These are phyloP conservation scores for Lutjanus campechanus DNA, from an alignment of 2,797 vertebrate genomes.

Conservation along the genomic window DNA sequence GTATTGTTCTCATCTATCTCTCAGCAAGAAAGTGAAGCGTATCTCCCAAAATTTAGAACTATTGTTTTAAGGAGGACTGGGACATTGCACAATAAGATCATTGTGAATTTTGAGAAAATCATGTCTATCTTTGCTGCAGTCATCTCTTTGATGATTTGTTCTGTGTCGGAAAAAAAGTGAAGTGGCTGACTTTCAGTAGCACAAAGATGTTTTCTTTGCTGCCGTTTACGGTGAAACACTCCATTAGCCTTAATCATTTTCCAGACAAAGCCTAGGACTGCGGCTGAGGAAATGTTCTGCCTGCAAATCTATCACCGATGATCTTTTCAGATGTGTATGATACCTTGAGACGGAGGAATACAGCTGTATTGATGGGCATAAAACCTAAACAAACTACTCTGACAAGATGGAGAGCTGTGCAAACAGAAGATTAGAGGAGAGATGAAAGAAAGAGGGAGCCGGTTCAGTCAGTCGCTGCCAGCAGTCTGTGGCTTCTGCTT, in stretches of 20 bases:
- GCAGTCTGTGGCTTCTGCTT: slow-evolving; percentile 51
- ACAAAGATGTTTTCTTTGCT: slow-evolving; percentile 49
- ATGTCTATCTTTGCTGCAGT: background rate
- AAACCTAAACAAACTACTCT: slow-evolving; percentile 85
- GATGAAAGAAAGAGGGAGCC: slow-evolving; percentile 84
- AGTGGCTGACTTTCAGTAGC: slow-evolving; percentile 29
- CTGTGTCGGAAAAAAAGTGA: slow-evolving; percentile 47
- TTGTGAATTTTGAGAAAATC: background rate
- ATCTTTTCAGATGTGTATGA: slow-evolving; percentile 75
- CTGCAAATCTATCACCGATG: slow-evolving; percentile 79
- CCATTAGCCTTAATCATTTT: slow-evolving; percentile 72
- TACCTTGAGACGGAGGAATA: slow-evolving; percentile 66
- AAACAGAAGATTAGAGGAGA: slow-evolving; percentile 86
- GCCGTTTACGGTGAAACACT: slow-evolving; percentile 41
- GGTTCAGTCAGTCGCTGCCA: slow-evolving; percentile 58
- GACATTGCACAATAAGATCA: background rate
- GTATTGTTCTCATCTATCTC: background rate
- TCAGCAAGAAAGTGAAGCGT: background rate
- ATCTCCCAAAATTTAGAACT: slow-evolving; percentile 2
- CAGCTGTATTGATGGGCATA: slow-evolving; percentile 74
- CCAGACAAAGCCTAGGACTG: slow-evolving; percentile 61
- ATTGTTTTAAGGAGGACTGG: background rate
- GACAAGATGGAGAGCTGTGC: slow-evolving; percentile 86
- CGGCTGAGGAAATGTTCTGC: slow-evolving; percentile 61
- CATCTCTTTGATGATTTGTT: background rate